Evolutionary conservation across 92 coral and sea anemone genomes (phyloP).

Genomic region (Micromussa lordhowensis): DNA sequence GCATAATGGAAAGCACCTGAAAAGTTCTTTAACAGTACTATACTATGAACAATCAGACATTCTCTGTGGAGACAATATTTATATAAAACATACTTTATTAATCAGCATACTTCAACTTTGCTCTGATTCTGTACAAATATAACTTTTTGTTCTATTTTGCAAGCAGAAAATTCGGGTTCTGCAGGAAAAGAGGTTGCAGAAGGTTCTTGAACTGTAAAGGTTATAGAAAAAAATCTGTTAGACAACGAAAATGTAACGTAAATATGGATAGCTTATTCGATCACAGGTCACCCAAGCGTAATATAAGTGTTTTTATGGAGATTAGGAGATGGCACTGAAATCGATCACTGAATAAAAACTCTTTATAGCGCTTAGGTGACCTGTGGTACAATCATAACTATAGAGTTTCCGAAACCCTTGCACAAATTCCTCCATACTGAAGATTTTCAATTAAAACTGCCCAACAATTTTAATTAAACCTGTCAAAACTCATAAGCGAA

Average conservation of each 20-base stretch:
- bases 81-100: constrained; percentile 33
- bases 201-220: background rate
- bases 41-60: background rate
- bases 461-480: background rate
- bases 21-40: no score
- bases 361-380: no score
- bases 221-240: background rate
- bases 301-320: no score
- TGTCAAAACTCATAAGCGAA: background rate
- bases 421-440: background rate
- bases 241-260: background rate
- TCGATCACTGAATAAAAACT: no score
- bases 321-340: no score
- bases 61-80: background rate
- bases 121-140: constrained; percentile 27
- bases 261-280: background rate
- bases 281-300: no score
- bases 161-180: constrained; percentile 1
- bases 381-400: background rate
- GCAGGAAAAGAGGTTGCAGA: background rate
- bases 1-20: no score
- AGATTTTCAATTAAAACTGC: constrained; percentile 1
- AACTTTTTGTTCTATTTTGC: constrained; percentile 19
- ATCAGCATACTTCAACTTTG: constrained; percentile 3
- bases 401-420: background rate